Evolutionary conservation across 2,113 vertebrate genomes (phyloP).

Genomic region (Brachirus orientalis): DNA sequence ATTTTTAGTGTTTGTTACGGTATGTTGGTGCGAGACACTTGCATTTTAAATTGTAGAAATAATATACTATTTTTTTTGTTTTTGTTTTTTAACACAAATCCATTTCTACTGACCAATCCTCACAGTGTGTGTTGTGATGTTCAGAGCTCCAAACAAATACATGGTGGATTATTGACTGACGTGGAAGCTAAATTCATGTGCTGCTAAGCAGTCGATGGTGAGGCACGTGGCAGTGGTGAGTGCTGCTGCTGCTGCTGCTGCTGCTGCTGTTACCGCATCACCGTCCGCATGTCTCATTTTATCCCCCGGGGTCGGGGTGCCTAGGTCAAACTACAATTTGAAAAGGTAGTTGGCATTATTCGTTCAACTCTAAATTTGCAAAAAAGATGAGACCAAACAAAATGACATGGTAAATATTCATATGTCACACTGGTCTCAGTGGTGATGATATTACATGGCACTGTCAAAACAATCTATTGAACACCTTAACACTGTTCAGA

Average conservation of each 20-base stretch:
- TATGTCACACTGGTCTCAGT: background rate
- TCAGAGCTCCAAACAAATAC: slow-evolving; percentile 48
- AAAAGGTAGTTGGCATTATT: background rate
- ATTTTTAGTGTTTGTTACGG: slow-evolving; percentile 20
- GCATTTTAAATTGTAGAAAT: slow-evolving; percentile 18
- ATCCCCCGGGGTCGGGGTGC: background rate
- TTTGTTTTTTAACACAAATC: background rate
- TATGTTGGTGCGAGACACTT: slow-evolving; percentile 30
- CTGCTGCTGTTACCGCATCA: slow-evolving; percentile 1
- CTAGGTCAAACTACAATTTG: background rate
- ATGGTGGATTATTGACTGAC: slow-evolving; percentile 56
- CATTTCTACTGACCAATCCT: slow-evolving; percentile 6
- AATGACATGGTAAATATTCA: background rate
- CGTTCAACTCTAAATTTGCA: background rate
- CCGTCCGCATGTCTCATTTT: background rate
- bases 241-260: slow-evolving; percentile 13
- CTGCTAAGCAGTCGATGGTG: slow-evolving; percentile 56
- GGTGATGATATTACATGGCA: too few species aligned
- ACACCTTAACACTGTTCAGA: slow-evolving; percentile 20
- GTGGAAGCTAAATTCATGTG: slow-evolving; percentile 63
- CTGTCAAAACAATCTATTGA: background rate
- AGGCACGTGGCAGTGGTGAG: slow-evolving; percentile 60
- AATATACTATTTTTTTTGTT: slow-evolving; percentile 4
- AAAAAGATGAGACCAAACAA: background rate
- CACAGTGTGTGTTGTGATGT: slow-evolving; percentile 24